phyloP scores from a whole-genome alignment of 2,797 vertebrate species.

The Scyliorhinus canicula region DNA sequence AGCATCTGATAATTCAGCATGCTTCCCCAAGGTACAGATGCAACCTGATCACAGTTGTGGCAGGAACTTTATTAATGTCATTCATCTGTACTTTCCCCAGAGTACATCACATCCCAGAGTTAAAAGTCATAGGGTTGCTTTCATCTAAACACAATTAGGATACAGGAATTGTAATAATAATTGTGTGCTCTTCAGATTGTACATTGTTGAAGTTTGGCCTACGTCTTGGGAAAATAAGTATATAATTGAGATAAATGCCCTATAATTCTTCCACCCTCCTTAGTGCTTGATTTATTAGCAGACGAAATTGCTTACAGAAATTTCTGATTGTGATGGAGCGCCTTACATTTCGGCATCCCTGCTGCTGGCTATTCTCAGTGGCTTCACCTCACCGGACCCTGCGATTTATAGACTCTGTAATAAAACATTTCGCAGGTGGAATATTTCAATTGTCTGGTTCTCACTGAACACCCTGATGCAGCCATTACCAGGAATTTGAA shows the following conservation, averaged over 20 bases:
- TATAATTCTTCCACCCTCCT: constrained; percentile 12
- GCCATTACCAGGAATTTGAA: neutral
- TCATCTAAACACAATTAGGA: constrained; percentile 13
- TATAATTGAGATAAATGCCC: neutral
- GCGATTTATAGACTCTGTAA: neutral
- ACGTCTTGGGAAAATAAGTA: neutral
- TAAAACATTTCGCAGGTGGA: neutral
- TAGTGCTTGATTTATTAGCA: constrained; percentile 26
- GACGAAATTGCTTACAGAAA: neutral
- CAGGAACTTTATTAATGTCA: neutral
- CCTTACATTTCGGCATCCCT: neutral
- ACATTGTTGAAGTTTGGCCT: constrained; percentile 7
- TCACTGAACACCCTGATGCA: neutral
- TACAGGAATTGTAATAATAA: neutral
- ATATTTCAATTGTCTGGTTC: constrained; percentile 13
- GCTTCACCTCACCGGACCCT: neutral
- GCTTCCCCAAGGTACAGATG: neutral
- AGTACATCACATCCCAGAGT: neutral
- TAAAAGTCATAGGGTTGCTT: neutral
- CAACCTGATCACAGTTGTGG: neutral
- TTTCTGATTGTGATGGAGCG: constrained; percentile 19
- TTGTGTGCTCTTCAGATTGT: neutral
- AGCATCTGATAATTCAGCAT: neutral
- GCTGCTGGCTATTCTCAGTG: neutral
- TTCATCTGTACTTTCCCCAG: neutral